phyloP scores from a whole-genome alignment of 1,140 invertebrate species.

The Aphidius ervi region DNA sequence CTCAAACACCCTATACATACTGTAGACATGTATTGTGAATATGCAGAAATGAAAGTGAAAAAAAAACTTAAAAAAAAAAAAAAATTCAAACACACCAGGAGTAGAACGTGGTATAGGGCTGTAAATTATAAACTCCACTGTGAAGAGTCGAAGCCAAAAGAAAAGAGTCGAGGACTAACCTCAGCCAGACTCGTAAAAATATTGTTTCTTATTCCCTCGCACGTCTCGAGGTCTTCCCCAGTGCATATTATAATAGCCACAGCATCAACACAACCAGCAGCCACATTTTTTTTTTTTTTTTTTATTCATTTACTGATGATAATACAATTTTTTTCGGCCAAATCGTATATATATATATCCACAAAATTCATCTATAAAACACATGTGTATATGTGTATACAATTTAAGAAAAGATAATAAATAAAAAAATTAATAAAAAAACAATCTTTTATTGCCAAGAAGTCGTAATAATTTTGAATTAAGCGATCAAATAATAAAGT shows the following conservation, averaged over 20 bases:
- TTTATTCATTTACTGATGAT: slow-evolving; percentile 7
- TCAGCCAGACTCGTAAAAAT: slow-evolving; percentile 51
- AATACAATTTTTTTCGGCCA: slow-evolving; percentile 28
- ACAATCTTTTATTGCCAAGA: neutral
- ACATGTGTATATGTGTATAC: slow-evolving; percentile 18
- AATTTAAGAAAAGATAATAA: slow-evolving; percentile 4
- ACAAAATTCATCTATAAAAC: slow-evolving; percentile 4
- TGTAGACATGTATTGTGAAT: neutral
- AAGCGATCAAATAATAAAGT: slow-evolving; percentile 35
- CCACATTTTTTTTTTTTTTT: no score
- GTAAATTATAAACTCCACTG: slow-evolving; percentile 51
- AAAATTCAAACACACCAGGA: neutral
- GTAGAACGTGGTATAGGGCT: slow-evolving; percentile 32
- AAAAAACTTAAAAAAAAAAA: no score
- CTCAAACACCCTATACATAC: slow-evolving; percentile 1
- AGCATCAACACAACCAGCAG: no score
- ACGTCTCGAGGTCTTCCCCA: neutral
- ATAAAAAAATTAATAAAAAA: slow-evolving; percentile 2
- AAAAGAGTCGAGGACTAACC: slow-evolving; percentile 40
- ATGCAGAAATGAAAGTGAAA: slow-evolving; percentile 25
- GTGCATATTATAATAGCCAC: slow-evolving; percentile 28
- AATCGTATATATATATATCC: slow-evolving; percentile 2
- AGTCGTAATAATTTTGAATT: slow-evolving; percentile 46
- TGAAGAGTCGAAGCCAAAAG: slow-evolving; percentile 20
- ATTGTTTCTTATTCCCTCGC: slow-evolving; percentile 27